phyloP scores from a whole-genome alignment of 1,140 invertebrate species.

The Aphis gossypii region DNA sequence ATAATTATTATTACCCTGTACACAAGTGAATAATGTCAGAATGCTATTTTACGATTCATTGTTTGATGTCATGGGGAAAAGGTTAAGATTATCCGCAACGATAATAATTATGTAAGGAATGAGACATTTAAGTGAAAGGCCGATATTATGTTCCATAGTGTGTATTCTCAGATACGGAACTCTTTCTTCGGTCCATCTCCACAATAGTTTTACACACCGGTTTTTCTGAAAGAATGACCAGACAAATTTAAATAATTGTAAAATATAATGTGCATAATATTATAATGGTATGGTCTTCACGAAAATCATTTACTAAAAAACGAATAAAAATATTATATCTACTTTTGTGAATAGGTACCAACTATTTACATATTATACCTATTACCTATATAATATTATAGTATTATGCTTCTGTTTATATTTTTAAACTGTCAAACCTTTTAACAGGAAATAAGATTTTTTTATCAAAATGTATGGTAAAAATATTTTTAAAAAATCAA shows the following conservation, averaged over 20 bases:
- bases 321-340: not conserved
- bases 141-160: not conserved
- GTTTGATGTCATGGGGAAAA: conserved; percentile 36
- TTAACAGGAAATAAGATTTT: too few relatives aligned
- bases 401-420: not conserved
- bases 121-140: conserved; percentile 55
- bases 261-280: not conserved
- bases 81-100: conserved; percentile 23
- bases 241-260: conserved; percentile 18
- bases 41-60: conserved; percentile 50
- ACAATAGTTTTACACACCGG: not conserved
- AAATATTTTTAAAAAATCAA: too few relatives aligned
- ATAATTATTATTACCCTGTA: conserved; percentile 31
- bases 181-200: not conserved
- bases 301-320: not conserved
- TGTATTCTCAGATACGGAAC: not conserved
- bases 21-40: not conserved
- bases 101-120: conserved; percentile 39
- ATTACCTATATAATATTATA: too few relatives aligned
- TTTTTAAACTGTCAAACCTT: too few relatives aligned
- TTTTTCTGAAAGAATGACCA: conserved; percentile 11
- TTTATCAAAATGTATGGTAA: too few relatives aligned
- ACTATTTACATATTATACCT: too few relatives aligned
- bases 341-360: not conserved
- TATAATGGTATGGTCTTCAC: not conserved